Conservation (phyloP, 1,140 invertebrate species). For the Zaprionus gabonicus region DNA sequence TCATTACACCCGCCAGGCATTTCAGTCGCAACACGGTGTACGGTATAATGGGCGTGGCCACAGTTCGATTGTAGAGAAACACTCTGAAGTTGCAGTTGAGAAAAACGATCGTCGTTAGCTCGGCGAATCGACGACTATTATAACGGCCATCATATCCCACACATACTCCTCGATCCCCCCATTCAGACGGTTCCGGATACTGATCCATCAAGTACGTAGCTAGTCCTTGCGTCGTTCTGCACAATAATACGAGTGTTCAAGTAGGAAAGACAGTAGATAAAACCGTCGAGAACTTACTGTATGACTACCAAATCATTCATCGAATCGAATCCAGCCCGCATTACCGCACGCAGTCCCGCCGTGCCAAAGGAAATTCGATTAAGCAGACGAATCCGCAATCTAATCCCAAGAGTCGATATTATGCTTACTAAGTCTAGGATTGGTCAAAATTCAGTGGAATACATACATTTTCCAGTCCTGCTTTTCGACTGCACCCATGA, state of each 20-base stretch:
- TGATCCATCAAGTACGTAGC: conserved; percentile 90
- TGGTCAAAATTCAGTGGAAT: not conserved
- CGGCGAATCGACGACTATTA: conserved; percentile 97
- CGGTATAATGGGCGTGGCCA: conserved; percentile 97
- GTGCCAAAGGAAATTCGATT: conserved; percentile 93
- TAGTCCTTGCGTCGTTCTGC: conserved; percentile 94
- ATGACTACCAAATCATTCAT: conserved; percentile 99
- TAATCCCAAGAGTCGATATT: conserved; percentile 19
- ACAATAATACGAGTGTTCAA: not conserved
- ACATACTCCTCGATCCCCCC: conserved; percentile 90
- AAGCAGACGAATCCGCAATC: conserved; percentile 55
- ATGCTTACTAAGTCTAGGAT: conserved; percentile 82
- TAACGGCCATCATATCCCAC: conserved; percentile 98
- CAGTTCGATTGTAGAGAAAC: conserved; percentile 90
- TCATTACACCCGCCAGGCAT: conserved; percentile 94
- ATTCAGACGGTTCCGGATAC: conserved; percentile 78
- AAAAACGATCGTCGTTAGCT: conserved; percentile 94
- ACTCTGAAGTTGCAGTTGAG: conserved; percentile 91
- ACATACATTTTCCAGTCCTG: conserved; percentile 65
- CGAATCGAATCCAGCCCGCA: conserved; percentile 95
- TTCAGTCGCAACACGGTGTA: conserved; percentile 90
- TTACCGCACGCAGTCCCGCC: conserved; percentile 94
- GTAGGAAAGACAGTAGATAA: not conserved
- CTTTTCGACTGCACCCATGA: conserved; percentile 62
- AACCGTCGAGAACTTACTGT: conserved; percentile 85